Evolutionary conservation across 2,888 invertebrate genomes (phyloP).

Genomic region (Carpatolechia fugitivella): DNA sequence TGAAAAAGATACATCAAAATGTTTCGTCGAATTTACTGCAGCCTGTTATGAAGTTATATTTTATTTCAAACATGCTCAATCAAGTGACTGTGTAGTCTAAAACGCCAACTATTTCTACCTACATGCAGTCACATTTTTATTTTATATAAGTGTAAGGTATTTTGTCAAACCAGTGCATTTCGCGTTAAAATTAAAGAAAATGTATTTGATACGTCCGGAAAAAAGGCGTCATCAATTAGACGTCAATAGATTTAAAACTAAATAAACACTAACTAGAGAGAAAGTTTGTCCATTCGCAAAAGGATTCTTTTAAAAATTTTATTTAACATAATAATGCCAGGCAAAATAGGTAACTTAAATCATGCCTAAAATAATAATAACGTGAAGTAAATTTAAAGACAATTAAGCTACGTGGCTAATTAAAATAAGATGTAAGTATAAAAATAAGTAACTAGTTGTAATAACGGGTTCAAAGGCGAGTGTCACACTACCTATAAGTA

Average conservation of each 20-base stretch:
- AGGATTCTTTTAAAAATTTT: not conserved
- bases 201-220: too few relatives aligned
- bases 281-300: not conserved
- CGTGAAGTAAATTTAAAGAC: conserved; percentile 20
- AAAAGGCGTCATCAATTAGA: too few relatives aligned
- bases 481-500: conserved; percentile 3
- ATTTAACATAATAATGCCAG: conserved; percentile 8
- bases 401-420: conserved; percentile 4
- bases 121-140: not conserved
- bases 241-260: too few relatives aligned
- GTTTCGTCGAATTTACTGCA: not conserved
- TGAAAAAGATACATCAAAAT: too few relatives aligned
- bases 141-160: not conserved
- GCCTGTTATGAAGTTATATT: not conserved
- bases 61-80: conserved; percentile 9
- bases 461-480: not conserved
- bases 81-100: conserved; percentile 1
- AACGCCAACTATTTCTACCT: not conserved
- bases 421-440: conserved; percentile 3
- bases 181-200: too few relatives aligned
- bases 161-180: not conserved
- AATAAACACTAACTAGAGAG: not conserved
- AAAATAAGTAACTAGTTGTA: not conserved
- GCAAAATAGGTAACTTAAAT: conserved; percentile 23
- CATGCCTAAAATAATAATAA: conserved; percentile 27